Percentiles rank a stretch among this genome's conserved stretches.
Evolutionary conservation across 1,140 invertebrate species (phyloP).

Genomic region (Drosophila melanica): DNA sequence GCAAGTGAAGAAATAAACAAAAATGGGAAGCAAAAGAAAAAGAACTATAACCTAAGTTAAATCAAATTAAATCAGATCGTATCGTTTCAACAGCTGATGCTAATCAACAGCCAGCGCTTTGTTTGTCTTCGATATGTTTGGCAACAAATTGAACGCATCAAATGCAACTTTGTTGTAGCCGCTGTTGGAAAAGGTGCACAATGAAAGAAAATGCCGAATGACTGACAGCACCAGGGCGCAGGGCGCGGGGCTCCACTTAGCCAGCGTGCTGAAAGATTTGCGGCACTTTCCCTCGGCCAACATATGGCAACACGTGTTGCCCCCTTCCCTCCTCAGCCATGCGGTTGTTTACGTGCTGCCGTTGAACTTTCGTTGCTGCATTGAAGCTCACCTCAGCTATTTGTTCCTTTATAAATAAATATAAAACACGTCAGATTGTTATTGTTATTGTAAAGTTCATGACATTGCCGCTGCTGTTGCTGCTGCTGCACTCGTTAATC

Average conservation of each 20-base stretch:
- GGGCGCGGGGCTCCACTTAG: slow-evolving; percentile 61
- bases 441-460: slow-evolving; percentile 60
- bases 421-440: slow-evolving; percentile 36
- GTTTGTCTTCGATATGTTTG: slow-evolving; percentile 75
- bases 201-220: slow-evolving; percentile 55
- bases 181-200: slow-evolving; percentile 48
- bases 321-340: not conserved
- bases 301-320: slow-evolving; percentile 76
- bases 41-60: slow-evolving; percentile 38
- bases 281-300: slow-evolving; percentile 65
- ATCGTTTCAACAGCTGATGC: slow-evolving; percentile 78
- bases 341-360: slow-evolving; percentile 65
- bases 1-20: slow-evolving; percentile 68
- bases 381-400: slow-evolving; percentile 55
- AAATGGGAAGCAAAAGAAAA: slow-evolving; percentile 16
- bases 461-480: slow-evolving; percentile 29
- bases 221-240: slow-evolving; percentile 41
- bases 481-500: slow-evolving; percentile 49
- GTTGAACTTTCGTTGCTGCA: slow-evolving; percentile 64
- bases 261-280: slow-evolving; percentile 67
- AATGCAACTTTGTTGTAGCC: slow-evolving; percentile 32
- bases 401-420: slow-evolving; percentile 34
- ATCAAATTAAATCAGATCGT: slow-evolving; percentile 50
- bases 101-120: slow-evolving; percentile 57
- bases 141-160: slow-evolving; percentile 79